Base-by-base conservation (phyloP, 2,113 vertebrate genomes). In the Alces alces region DNA sequence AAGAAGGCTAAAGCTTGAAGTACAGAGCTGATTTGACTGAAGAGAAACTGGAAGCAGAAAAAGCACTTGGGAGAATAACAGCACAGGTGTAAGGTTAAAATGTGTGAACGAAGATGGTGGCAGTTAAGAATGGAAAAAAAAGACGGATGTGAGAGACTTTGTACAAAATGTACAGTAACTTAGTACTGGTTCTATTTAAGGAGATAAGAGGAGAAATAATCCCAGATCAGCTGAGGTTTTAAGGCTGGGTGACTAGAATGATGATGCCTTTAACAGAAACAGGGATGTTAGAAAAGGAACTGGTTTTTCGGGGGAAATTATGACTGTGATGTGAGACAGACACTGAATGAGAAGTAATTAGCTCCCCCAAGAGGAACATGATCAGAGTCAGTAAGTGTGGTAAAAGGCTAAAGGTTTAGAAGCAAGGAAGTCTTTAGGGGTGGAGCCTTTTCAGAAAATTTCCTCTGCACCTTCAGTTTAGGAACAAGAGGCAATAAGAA, bases 241-340 rank as follows among this genome's bases (percentile, higher is more conserved):
- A 52, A 97, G 86, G 92, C 66, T 55, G 64, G 45, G 23, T 90
- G 47, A 93, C 91, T 70, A 89, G 47, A 97, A 66, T 8, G 76
- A 73, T 92, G 91, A 86, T 80, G n/a, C 27, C 45, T 91, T 28
- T 36, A 66, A 78, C 19, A 97, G 86, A 94, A 97, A 97, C 10
- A 66, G 86, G 94, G 94, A 98, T 94, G 93, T 97, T 7, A 87
- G 93, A 96, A 95, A 93, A 86, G 96, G 96, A 98, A 97, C 96
- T 93, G 89, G 52, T 10, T 78, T 88, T 79, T 27, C 6, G 33
- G 86, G 95, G 82, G 80, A 95, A 97, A 91, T 86, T 93, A 64
- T 94, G 92, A 95, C 66, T 93, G 11, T 9, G 52, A 89, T n/a
- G 36, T 39, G 94, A 97, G 96, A 91, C 95, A 86, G 66, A 73